Evolutionary conservation across 2,888 invertebrate genomes (phyloP).

Genomic region (Eupelmus urozonus): DNA sequence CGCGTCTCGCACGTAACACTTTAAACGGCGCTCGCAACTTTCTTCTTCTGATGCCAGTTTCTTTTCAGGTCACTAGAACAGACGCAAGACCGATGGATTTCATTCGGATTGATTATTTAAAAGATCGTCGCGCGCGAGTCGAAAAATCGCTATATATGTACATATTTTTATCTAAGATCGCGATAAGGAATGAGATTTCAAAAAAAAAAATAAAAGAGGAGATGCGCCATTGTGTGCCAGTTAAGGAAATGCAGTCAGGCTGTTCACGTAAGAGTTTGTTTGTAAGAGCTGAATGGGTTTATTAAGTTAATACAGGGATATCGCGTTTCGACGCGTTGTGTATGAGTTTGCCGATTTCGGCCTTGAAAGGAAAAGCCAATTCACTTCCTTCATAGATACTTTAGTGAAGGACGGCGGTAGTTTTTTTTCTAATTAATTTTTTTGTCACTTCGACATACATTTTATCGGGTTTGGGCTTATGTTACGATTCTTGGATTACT

Average conservation of each 20-base stretch:
- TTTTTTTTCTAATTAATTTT: too few species aligned
- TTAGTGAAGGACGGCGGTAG: too few species aligned
- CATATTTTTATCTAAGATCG: not conserved
- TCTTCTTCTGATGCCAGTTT: conserved; percentile 53
- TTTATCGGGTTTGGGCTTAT: too few species aligned
- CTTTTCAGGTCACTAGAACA: conserved; percentile 57
- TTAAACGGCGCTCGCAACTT: conserved; percentile 49
- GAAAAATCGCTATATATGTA: not conserved
- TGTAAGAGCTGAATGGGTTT: too few species aligned
- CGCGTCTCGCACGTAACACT: conserved; percentile 54
- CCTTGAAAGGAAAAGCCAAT: too few species aligned
- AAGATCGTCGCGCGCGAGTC: conserved; percentile 23
- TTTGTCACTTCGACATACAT: too few species aligned
- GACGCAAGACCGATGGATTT: conserved; percentile 37
- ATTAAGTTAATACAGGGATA: too few species aligned
- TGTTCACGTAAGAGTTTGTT: not conserved
- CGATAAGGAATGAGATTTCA: not conserved
- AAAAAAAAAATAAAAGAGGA: not conserved
- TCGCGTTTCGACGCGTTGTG: too few species aligned
- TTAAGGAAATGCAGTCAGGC: not conserved
- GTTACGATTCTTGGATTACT: too few species aligned
- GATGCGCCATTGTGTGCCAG: not conserved
- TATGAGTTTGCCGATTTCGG: too few species aligned
- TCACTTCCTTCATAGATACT: too few species aligned
- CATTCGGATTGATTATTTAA: conserved; percentile 37